phyloP scores from a whole-genome alignment of 2,113 vertebrate species.

The Archocentrus centrarchus region DNA sequence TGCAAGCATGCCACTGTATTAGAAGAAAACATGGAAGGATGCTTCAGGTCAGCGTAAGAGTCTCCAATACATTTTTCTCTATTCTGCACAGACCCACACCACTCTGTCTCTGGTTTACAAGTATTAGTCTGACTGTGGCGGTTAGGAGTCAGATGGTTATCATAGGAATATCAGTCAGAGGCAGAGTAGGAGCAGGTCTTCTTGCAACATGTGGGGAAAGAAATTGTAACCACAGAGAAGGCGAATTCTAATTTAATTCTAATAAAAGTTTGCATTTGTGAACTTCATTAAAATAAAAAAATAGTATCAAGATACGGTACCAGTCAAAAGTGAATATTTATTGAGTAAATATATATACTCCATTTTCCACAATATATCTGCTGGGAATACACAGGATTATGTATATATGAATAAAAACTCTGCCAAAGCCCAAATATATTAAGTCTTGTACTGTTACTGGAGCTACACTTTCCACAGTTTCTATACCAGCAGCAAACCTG shows the following conservation, averaged over 20 bases:
- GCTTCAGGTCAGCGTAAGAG: background rate
- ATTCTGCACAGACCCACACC: background rate
- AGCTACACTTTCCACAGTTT: background rate
- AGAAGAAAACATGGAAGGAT: constrained; percentile 46
- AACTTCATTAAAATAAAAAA: background rate
- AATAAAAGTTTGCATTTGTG: background rate
- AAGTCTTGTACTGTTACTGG: background rate
- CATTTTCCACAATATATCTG: background rate
- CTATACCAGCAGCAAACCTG: background rate
- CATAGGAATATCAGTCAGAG: background rate
- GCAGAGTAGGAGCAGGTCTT: no score
- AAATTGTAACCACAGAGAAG: background rate
- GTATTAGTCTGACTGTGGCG: background rate
- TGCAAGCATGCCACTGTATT: constrained; percentile 16
- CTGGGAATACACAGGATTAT: constrained; percentile 11
- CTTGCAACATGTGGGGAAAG: background rate
- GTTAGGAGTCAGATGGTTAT: background rate
- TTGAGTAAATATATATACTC: background rate
- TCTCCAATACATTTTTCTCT: background rate
- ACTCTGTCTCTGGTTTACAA: background rate
- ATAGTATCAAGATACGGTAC: background rate
- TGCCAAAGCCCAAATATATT: constrained; percentile 20
- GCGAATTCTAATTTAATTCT: background rate
- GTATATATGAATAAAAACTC: constrained; percentile 27
- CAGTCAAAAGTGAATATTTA: background rate